Evolutionary conservation across 2,113 vertebrate species (phyloP).

Genomic region (Orientallactaga bullata): DNA sequence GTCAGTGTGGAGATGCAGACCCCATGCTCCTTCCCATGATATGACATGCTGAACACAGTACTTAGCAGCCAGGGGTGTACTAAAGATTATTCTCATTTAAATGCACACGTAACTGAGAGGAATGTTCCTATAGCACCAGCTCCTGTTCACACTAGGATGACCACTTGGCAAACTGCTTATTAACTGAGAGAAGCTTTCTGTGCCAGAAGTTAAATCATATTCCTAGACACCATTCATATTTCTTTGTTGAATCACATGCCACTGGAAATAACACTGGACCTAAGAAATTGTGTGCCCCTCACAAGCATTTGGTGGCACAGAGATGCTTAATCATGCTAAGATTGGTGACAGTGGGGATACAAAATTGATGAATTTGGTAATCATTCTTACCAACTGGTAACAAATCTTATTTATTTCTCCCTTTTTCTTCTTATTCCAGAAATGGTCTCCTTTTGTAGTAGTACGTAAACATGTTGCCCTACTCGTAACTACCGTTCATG

Average conservation of each 20-base stretch:
- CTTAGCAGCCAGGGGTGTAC: not conserved
- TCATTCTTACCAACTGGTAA: slow-evolving; percentile 1
- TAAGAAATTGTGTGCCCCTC: not conserved
- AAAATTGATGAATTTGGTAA: slow-evolving; percentile 15
- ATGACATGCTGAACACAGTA: not conserved
- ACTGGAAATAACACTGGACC: not conserved
- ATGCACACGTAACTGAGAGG: not conserved
- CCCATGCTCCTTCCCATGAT: not conserved
- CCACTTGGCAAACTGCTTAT: not conserved
- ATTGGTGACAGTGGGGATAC: not conserved
- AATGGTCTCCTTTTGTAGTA: not conserved
- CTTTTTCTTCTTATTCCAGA: slow-evolving; percentile 4
- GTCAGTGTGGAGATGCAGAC: not conserved
- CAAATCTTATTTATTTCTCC: not conserved
- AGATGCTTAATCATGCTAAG: not conserved
- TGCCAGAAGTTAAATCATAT: not conserved
- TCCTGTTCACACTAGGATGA: not conserved
- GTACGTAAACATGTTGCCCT: not conserved
- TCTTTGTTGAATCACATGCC: not conserved
- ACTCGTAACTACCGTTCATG: not conserved
- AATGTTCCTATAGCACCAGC: not conserved
- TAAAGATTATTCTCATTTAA: not conserved
- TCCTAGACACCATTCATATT: not conserved
- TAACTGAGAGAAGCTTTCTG: not conserved
- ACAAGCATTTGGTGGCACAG: not conserved